A percentile compares a stretch with the other conserved stretches of the same genome.
These are phyloP conservation scores for Hoplias malabaricus DNA, from an alignment of 2,113 vertebrate species.

Conservation along the genomic window DNA sequence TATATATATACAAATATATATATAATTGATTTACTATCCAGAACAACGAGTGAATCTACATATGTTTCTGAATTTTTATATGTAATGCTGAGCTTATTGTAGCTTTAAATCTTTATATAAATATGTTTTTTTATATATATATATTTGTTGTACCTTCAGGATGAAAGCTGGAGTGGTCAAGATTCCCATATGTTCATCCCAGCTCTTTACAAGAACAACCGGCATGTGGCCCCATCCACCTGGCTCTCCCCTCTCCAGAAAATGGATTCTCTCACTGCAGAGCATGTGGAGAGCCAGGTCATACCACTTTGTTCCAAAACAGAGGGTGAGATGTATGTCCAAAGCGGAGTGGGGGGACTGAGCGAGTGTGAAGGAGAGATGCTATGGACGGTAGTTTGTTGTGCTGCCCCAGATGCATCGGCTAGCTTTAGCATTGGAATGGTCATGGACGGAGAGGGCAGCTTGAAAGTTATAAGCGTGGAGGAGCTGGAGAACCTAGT, in stretches of 20 bases:
- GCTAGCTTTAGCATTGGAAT: conserved; percentile 63
- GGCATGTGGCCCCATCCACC: not conserved
- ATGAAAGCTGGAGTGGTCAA: conserved; percentile 17
- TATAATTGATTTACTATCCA: no score
- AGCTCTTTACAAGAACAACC: conserved; percentile 57
- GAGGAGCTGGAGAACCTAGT: conserved; percentile 66
- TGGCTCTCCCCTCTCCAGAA: conserved; percentile 48
- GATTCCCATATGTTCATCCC: conserved; percentile 52
- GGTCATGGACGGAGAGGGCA: conserved; percentile 54
- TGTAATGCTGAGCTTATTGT: no score
- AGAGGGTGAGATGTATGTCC: conserved; percentile 64
- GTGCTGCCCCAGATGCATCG: conserved; percentile 55
- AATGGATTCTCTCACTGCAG: conserved; percentile 66
- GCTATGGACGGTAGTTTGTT: conserved; percentile 73
- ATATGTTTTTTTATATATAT: not conserved
- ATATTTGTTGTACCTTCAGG: conserved; percentile 32
- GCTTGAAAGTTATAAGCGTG: conserved; percentile 59
- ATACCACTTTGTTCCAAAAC: conserved; percentile 60
- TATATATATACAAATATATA: no score
- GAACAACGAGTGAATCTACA: no score
- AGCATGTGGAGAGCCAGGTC: conserved; percentile 56
- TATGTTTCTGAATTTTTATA: no score
- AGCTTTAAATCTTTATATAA: no score
- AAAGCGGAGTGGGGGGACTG: conserved; percentile 59
- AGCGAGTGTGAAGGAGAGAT: conserved; percentile 48